Percentiles rank a stretch among this genome's conserved stretches.
Conservation (phyloP, 2,888 invertebrate genomes). For the Parnassius smintheus region DNA sequence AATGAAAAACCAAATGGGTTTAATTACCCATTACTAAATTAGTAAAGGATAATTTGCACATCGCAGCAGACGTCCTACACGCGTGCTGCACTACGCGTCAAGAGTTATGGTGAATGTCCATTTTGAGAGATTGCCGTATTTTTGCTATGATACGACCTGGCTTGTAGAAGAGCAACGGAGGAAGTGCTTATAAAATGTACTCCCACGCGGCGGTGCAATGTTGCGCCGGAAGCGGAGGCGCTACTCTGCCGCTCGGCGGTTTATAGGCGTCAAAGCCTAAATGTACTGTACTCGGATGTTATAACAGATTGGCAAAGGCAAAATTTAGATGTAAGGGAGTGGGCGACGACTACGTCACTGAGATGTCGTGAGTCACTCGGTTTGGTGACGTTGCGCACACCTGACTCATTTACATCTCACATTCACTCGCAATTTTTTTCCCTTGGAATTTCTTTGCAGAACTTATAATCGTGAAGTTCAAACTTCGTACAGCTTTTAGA, state of each 20-base stretch:
- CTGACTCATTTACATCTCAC: slow-evolving; percentile 52
- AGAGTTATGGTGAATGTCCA: not conserved
- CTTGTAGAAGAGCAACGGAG: slow-evolving; percentile 64
- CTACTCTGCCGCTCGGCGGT: slow-evolving; percentile 34
- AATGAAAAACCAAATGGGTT: no score
- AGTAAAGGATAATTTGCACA: slow-evolving; percentile 38
- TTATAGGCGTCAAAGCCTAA: slow-evolving; percentile 50
- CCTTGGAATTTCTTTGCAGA: not conserved
- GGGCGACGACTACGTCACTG: slow-evolving; percentile 30
- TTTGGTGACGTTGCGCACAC: slow-evolving; percentile 65
- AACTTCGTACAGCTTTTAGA: not conserved
- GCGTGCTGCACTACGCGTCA: slow-evolving; percentile 7
- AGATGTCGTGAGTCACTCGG: slow-evolving; percentile 48
- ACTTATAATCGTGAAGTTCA: not conserved
- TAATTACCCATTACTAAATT: slow-evolving; percentile 52
- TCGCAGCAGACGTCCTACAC: slow-evolving; percentile 44
- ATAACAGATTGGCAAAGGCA: slow-evolving; percentile 28
- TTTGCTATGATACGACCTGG: slow-evolving; percentile 31
- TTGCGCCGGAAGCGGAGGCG: slow-evolving; percentile 65
- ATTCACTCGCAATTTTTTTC: slow-evolving; percentile 7
- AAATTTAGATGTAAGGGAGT: slow-evolving; percentile 36
- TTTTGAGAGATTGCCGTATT: slow-evolving; percentile 38
- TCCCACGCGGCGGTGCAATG: slow-evolving; percentile 51
- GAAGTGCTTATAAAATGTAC: slow-evolving; percentile 69
- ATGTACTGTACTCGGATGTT: slow-evolving; percentile 35